A percentile compares a stretch with the other conserved stretches of the same genome.
Conservation (phyloP, 2,888 invertebrate species). For the Incurvaria masculella region DNA sequence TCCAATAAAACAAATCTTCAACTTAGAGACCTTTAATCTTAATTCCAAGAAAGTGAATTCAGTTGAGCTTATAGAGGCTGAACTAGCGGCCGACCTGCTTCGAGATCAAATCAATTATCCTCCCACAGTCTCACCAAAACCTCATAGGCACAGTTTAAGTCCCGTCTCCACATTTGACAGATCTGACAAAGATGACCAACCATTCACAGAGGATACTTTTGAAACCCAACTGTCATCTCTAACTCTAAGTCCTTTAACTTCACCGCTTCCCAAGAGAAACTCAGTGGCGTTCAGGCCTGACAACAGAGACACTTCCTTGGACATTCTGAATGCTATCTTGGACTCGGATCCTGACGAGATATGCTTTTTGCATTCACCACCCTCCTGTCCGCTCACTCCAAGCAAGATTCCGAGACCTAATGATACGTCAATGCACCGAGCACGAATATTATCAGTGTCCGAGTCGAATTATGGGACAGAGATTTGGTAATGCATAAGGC, state of each 20-base stretch:
- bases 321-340: slow-evolving; percentile 44
- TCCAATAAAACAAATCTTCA: slow-evolving; percentile 61
- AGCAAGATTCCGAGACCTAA: slow-evolving; percentile 62
- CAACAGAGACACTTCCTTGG: slow-evolving; percentile 36
- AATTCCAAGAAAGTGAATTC: slow-evolving; percentile 47
- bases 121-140: slow-evolving; percentile 60
- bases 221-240: slow-evolving; percentile 40
- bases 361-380: slow-evolving; percentile 39
- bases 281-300: slow-evolving; percentile 40
- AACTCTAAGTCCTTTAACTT: slow-evolving; percentile 42
- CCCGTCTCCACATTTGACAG: slow-evolving; percentile 32
- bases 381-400: slow-evolving; percentile 46
- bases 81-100: slow-evolving; percentile 60
- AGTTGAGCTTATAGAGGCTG: slow-evolving; percentile 58
- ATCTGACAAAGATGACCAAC: slow-evolving; percentile 29
- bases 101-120: slow-evolving; percentile 71
- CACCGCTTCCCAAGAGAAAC: slow-evolving; percentile 42
- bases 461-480: slow-evolving; percentile 65
- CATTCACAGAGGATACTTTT: slow-evolving; percentile 32
- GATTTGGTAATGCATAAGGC: slow-evolving; percentile 62
- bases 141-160: slow-evolving; percentile 30
- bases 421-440: slow-evolving; percentile 60
- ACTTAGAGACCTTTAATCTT: slow-evolving; percentile 45
- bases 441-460: slow-evolving; percentile 61
- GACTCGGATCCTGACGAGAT: slow-evolving; percentile 48